Base-by-base conservation (phyloP, 1,140 invertebrate species). In the Cotesia typhae region DNA sequence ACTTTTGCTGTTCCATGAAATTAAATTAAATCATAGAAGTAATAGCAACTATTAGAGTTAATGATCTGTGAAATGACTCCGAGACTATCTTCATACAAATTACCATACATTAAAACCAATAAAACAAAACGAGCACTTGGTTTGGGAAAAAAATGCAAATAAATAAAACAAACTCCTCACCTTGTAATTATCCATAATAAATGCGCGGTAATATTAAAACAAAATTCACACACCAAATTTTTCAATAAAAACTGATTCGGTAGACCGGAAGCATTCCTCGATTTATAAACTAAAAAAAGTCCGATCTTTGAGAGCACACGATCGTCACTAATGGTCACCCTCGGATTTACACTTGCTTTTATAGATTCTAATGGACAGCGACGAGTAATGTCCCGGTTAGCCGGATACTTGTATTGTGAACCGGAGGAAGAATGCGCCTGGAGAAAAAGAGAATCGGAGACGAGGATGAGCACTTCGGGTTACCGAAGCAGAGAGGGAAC, bases 321-420 rank as follows among this genome's bases (percentile, higher is more conserved):
- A 47, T 12, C 55, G 67, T n/a, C 64, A 28, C 63, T 14, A 73
- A 80, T 78, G 82, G 77, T 83, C 85, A 87, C 80, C 74, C 73
- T 76, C 12, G 77, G 75, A 71, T 77, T 79, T 65, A 70, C 71
- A 75, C 79, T 77, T 38, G 79, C 80, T 86, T 87, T 85, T 86
- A 87, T 87, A 86, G 84, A 87, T 83, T 86, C 20, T 36, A 37
- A n/a, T 57, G 60, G 72, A 38, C 4, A 66, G 65, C 67, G 61
- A 37, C 63, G 6, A 47, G 64, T 52, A 6, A 47, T 14, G 38
- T 14, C 35, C 12, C 47, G 17, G 17, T 59, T 1, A 9, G 20
- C 20, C 57, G 17, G 57, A 59, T 17, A 59, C 17, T 17, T 20
- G 55, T 59, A 59, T 17, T 59, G 38, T 59, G 28, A 47, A 47